Conservation (phyloP, 2,888 invertebrate species). For the Bembecia ichneumoniformis region DNA sequence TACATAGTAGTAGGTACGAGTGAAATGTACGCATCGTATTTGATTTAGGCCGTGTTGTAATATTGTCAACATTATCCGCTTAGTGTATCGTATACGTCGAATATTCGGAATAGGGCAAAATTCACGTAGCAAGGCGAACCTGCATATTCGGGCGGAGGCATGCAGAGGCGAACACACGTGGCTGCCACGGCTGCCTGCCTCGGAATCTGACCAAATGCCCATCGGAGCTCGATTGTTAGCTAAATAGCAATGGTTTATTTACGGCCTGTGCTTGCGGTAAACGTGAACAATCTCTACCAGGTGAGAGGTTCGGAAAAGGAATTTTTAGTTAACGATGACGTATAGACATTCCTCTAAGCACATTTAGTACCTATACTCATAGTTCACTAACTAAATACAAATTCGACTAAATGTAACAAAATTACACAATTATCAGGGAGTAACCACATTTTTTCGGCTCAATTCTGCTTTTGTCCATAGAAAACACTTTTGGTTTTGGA, state of each 20-base stretch:
- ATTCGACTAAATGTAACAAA: no score
- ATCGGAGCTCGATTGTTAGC: conserved; percentile 60
- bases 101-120: conserved; percentile 64
- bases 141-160: conserved; percentile 61
- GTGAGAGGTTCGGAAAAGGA: conserved; percentile 25
- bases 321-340: conserved; percentile 18
- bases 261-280: conserved; percentile 34
- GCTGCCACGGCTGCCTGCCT: conserved; percentile 54
- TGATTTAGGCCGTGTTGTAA: conserved; percentile 35
- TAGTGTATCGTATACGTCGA: conserved; percentile 39
- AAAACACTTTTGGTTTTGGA: no score
- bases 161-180: conserved; percentile 63
- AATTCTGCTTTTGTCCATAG: no score
- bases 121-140: conserved; percentile 45
- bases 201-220: conserved; percentile 71
- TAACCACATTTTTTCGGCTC: no score
- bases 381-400: no score
- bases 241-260: conserved; percentile 65
- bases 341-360: not conserved
- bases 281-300: conserved; percentile 21
- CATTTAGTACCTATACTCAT: no score
- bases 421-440: no score
- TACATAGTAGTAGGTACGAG: conserved; percentile 7
- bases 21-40: conserved; percentile 27
- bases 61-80: conserved; percentile 49